A percentile compares a stretch with the other conserved stretches of the same genome.
Evolutionary conservation across 2,888 invertebrate genomes (phyloP).

Genomic region (Tipula vernalis): DNA sequence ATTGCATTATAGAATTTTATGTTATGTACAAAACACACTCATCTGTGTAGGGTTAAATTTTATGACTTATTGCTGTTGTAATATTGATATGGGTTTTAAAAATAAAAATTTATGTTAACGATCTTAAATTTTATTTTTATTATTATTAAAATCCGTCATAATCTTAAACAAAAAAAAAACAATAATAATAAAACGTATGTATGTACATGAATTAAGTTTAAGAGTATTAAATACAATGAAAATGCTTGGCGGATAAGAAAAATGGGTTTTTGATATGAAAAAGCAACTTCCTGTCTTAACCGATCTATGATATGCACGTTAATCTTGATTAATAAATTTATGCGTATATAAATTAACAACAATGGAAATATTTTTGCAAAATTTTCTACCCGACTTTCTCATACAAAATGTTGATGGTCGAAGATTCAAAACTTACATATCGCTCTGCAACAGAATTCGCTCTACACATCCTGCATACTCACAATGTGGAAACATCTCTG

Average conservation of each 20-base stretch:
- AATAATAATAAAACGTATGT: not conserved
- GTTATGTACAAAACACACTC: not conserved
- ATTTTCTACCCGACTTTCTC: no score
- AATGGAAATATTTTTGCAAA: not conserved
- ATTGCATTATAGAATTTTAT: not conserved
- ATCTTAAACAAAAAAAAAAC: not conserved
- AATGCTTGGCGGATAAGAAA: not conserved
- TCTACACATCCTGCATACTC: no score
- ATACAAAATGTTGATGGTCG: no score
- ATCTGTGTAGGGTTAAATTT: not conserved
- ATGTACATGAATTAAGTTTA: not conserved
- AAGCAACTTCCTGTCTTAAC: not conserved
- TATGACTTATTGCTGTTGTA: not conserved
- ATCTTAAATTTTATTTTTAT: not conserved
- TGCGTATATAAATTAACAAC: not conserved
- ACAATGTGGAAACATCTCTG: no score
- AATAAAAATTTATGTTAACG: not conserved
- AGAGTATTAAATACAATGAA: not conserved
- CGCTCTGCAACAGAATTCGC: no score
- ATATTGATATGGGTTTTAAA: not conserved
- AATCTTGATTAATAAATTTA: not conserved
- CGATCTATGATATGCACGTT: not conserved
- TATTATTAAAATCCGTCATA: not conserved
- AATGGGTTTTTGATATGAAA: not conserved
- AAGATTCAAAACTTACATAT: no score